Evolutionary conservation across 2,797 vertebrate species (phyloP).

Genomic region (Helostoma temminkii): DNA sequence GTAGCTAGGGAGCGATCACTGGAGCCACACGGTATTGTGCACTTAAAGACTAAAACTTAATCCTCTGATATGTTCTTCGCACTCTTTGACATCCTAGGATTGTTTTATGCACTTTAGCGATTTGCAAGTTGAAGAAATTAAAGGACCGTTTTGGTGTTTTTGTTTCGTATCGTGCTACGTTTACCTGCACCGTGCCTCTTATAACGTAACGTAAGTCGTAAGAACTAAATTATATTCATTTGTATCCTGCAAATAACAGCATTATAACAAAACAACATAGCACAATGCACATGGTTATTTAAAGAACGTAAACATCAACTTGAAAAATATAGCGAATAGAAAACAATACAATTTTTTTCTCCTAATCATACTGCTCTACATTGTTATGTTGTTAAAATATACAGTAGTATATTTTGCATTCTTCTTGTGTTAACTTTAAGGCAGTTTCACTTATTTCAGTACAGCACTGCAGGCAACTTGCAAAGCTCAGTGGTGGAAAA

Average conservation of each 20-base stretch:
- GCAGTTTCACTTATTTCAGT: not conserved
- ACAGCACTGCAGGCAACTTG: not conserved
- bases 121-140: not conserved
- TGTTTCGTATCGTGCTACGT: not conserved
- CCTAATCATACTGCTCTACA: too few relatives aligned
- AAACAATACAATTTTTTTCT: too few relatives aligned
- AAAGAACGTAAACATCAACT: too few relatives aligned
- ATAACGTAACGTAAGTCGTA: too few relatives aligned
- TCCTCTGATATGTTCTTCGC: not conserved
- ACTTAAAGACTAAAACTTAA: constrained; percentile 21
- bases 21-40: constrained; percentile 16
- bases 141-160: not conserved
- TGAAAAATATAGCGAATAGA: too few relatives aligned
- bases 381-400: not conserved
- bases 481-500: not conserved
- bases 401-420: not conserved
- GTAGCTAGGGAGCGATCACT: constrained; percentile 46
- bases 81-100: not conserved
- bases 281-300: too few relatives aligned
- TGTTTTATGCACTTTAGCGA: not conserved
- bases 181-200: not conserved
- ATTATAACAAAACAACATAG: too few relatives aligned
- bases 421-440: not conserved
- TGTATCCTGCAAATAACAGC: too few relatives aligned
- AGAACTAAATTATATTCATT: too few relatives aligned